Conservation (phyloP, 1,140 invertebrate species). For the Tyrophagus putrescentiae region DNA sequence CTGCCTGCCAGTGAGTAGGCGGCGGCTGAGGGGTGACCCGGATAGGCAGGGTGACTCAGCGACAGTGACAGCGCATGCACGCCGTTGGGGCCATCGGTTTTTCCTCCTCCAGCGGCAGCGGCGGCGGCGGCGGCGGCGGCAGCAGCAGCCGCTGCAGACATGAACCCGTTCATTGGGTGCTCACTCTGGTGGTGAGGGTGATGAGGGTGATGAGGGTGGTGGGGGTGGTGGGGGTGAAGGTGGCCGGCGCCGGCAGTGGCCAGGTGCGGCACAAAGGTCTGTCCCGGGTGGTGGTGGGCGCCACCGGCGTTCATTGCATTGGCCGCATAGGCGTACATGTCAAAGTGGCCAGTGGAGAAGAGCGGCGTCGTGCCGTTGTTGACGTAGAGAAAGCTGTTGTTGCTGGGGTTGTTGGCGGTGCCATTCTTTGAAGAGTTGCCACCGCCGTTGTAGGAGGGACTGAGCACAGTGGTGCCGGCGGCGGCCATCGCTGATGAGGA, state of each 20-base stretch:
- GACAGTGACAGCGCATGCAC: not conserved
- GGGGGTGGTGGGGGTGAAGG: not conserved
- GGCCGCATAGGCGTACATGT: slow-evolving; percentile 27
- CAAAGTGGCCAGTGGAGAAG: slow-evolving; percentile 29
- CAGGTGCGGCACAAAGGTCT: not conserved
- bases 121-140: no score
- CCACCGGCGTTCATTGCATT: not conserved
- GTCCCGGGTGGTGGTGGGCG: not conserved
- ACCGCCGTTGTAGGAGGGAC: not conserved
- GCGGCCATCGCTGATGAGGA: not conserved
- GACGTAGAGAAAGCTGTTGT: slow-evolving; percentile 25
- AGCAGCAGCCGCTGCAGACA: no score
- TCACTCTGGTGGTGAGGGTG: slow-evolving; percentile 5
- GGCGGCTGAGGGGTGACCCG: slow-evolving; percentile 9
- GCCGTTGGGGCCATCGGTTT: not conserved
- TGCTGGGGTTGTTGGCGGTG: slow-evolving; percentile 25
- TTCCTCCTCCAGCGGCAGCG: no score
- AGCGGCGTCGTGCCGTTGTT: slow-evolving; percentile 25
- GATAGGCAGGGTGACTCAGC: slow-evolving; percentile 2
- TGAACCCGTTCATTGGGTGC: no score
- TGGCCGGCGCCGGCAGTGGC: not conserved
- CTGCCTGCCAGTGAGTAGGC: slow-evolving; percentile 13
- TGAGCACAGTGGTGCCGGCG: not conserved
- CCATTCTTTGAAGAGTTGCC: no score
- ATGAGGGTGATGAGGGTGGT: not conserved